Evolutionary conservation across 1,140 invertebrate species (phyloP).

Genomic region (Bicyclus anynana): DNA sequence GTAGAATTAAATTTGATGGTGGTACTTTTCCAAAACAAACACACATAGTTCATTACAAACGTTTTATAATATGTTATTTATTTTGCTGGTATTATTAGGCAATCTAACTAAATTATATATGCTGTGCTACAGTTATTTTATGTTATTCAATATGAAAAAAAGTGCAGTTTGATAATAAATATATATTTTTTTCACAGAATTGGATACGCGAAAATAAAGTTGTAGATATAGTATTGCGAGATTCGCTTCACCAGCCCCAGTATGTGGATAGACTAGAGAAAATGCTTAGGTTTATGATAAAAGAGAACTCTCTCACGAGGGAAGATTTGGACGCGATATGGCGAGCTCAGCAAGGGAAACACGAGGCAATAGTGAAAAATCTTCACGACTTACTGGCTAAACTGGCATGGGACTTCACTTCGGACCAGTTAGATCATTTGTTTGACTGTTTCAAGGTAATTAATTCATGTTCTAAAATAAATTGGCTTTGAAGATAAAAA

Average conservation of each 20-base stretch:
- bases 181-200: slow-evolving; percentile 79
- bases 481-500: too few species aligned
- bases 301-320: slow-evolving; percentile 93
- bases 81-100: too few species aligned
- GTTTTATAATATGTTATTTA: too few species aligned
- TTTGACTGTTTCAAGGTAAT: slow-evolving; percentile 98
- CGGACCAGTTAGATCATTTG: slow-evolving; percentile 97
- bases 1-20: too few species aligned
- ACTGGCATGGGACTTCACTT: slow-evolving; percentile 98
- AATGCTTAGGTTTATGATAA: slow-evolving; percentile 97
- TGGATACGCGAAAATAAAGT: slow-evolving; percentile 99
- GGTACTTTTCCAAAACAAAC: too few species aligned
- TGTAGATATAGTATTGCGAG: slow-evolving; percentile 95
- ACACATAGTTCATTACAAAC: too few species aligned
- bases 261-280: slow-evolving; percentile 99
- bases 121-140: too few species aligned
- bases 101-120: too few species aligned
- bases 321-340: slow-evolving; percentile 96
- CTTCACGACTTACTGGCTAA: slow-evolving; percentile 97
- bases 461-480: too few species aligned
- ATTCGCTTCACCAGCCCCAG: slow-evolving; percentile 97
- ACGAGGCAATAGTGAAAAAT: slow-evolving; percentile 98
- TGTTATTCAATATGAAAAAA: too few species aligned
- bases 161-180: too few species aligned
- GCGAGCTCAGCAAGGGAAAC: slow-evolving; percentile 96